A percentile compares a stretch with the other conserved stretches of the same genome.
These are phyloP conservation scores for Ochropleura leucogaster DNA, from an alignment of 2,888 invertebrate species.

Conservation along the genomic window DNA sequence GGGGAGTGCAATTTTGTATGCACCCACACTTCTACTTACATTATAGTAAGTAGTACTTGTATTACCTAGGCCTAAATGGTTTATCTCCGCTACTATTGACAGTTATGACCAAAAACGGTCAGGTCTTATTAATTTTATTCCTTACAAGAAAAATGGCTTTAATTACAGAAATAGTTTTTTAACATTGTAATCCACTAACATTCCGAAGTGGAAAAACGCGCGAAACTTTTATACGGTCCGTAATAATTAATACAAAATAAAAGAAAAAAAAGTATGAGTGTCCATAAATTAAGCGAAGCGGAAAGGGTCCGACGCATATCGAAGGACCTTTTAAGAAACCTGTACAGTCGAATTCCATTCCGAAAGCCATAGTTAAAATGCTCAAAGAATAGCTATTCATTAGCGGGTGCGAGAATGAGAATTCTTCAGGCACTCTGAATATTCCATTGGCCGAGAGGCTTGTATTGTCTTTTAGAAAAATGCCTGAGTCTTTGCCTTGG, in stretches of 20 bases:
- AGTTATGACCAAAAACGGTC: neutral
- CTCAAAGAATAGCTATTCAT: slow-evolving; percentile 90
- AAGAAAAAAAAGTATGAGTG: slow-evolving; percentile 78
- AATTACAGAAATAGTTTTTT: slow-evolving; percentile 22
- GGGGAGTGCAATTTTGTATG: neutral
- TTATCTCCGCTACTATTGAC: neutral
- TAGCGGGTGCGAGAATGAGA: slow-evolving; percentile 90
- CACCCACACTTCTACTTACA: neutral
- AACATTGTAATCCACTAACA: slow-evolving; percentile 63
- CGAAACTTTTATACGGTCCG: slow-evolving; percentile 81
- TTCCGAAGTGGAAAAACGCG: slow-evolving; percentile 69
- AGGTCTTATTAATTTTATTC: neutral
- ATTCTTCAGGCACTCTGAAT: slow-evolving; percentile 89
- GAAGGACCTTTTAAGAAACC: slow-evolving; percentile 89
- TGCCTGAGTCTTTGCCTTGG: slow-evolving; percentile 80
- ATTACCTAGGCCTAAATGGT: neutral
- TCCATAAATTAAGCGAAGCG: slow-evolving; percentile 89
- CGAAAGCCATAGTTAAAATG: slow-evolving; percentile 90
- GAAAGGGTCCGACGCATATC: slow-evolving; percentile 89
- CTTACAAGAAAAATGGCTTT: neutral
- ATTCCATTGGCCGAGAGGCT: slow-evolving; percentile 85
- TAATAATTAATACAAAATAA: slow-evolving; percentile 87
- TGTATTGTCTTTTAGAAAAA: slow-evolving; percentile 90
- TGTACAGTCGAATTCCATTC: slow-evolving; percentile 90
- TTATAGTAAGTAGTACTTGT: too few species aligned